A percentile compares a stretch with the other conserved stretches of the same genome.
Conservation (phyloP, 2,888 invertebrate species). For the Nomada fabriciana region DNA sequence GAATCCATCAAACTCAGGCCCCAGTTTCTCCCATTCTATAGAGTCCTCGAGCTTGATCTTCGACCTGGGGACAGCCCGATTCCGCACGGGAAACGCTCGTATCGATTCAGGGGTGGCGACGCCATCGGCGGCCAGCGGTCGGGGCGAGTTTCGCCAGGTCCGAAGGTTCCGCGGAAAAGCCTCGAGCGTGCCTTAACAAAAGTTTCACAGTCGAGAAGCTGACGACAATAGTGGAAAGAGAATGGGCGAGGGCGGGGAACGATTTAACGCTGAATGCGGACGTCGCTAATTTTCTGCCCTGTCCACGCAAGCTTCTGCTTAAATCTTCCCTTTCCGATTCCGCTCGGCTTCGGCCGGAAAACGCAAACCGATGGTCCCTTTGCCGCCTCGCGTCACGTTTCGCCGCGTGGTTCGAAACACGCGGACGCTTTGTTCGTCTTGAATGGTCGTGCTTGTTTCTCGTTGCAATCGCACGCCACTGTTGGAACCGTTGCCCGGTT, state of each 20-base stretch:
- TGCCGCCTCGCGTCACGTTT: slow-evolving; percentile 25
- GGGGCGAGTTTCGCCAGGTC: slow-evolving; percentile 36
- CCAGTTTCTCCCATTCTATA: not conserved
- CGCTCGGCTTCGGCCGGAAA: slow-evolving; percentile 55
- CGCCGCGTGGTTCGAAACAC: slow-evolving; percentile 36
- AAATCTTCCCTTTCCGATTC: slow-evolving; percentile 67
- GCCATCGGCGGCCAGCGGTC: not conserved
- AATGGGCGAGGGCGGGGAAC: slow-evolving; percentile 68
- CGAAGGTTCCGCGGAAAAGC: slow-evolving; percentile 74
- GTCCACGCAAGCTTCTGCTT: slow-evolving; percentile 77
- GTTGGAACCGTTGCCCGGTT: not conserved
- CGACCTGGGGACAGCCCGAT: not conserved
- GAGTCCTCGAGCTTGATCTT: no score
- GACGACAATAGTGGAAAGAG: slow-evolving; percentile 76
- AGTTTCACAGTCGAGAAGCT: slow-evolving; percentile 79
- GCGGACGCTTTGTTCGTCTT: slow-evolving; percentile 9
- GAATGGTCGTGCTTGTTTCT: not conserved
- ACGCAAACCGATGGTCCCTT: slow-evolving; percentile 56
- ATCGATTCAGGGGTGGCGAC: slow-evolving; percentile 36
- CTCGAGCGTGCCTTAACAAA: slow-evolving; percentile 75
- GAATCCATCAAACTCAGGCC: not conserved
- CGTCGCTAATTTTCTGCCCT: slow-evolving; percentile 80
- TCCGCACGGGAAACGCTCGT: not conserved
- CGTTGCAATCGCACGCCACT: not conserved
- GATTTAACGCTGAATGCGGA: slow-evolving; percentile 78